Base-by-base conservation (phyloP, 2,888 invertebrate species). In the Drosophila birchii region DNA sequence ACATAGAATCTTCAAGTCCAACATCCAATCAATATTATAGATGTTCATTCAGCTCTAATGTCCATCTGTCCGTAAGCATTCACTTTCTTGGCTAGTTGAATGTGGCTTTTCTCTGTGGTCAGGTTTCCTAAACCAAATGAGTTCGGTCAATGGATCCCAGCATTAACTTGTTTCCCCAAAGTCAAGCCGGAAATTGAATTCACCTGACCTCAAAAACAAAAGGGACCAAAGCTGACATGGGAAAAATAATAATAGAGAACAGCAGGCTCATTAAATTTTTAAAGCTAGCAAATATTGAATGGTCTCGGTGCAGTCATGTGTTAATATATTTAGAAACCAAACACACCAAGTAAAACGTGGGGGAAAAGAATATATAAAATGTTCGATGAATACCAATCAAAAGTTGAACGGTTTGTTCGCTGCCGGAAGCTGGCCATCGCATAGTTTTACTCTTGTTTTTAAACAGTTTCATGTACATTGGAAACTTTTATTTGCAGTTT, bases 171-270 rank as follows among this genome's bases (percentile, higher is more conserved):
- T 66, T 66, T 57, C 23, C 23, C n/a, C 41, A 36, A n/a, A n/a
- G 38, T 12, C 45, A 36, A 54, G 41, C 67, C 72, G 72, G 72
- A 73, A 75, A 75, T 73, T 43, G 47, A 75, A 75, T 58, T 54
- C 53, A 45, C 45, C 41, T 75, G 39, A 51, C 43, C 53, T 39
- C 36, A 73, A 45, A 71, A 39, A 39, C 70, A 45, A 58, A 62
- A 39, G 34, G 29, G 62, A 32, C 20, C 36, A 16, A 39, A 39
- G 20, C 43, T n/a, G 43, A 47, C 32, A 16, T 12, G 23, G 9
- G 4, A 38, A 44, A 36, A 44, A 16, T 29, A 29, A 3, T 3
- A 16, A 47, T 7, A 32, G n/a, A 54, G 38, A 14, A 2, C 36
- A 38, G 29, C 36, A 23, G n/a, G 3, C 47, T 47, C 32, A 67